Evolutionary conservation across 2,888 invertebrate genomes (phyloP), one percentile per base, ranked within the genome.

Genomic region (Paralinhomoeus sp.): DNA sequence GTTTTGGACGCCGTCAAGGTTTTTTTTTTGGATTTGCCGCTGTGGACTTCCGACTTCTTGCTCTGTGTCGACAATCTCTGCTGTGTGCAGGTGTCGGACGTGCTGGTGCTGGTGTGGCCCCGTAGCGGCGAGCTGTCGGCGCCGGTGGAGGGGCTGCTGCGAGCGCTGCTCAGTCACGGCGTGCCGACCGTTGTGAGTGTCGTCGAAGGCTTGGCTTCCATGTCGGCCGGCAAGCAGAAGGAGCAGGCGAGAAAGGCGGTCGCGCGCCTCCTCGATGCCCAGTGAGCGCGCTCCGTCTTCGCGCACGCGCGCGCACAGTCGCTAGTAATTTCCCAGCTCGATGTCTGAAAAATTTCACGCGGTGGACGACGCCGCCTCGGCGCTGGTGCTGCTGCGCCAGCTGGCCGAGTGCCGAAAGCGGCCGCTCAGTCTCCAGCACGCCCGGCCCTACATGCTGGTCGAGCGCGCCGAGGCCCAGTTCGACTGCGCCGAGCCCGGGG

Each of bases 271-370:
- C 51, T 56, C 40, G 45, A 49, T 15, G 47, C 50, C 40, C 55
- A 56, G 56, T 54, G 37, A 20, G 45, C 22, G 17, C n/a, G 22
- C 31, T 27, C 23, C 40, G 24, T 44, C 15, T 41, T 31, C 22
- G 27, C 37, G 22, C 15, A 31, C 31, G 15, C 9, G 9, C 7
- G 9, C 7, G 15, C 31, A 9, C 7, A 18, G 12, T n/a, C 7
- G 20, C 27, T 12, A 37, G 20, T 12, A 27, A 9, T 56, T 53
- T 47, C 45, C 3, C 42, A 67, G 66, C 50, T 63, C 64, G 53
- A 81, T 83, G 0, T 76, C 78, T 49, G 80, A 81, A 59, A 89
- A 83, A 65, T 56, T 83, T 1, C 72, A 78, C 63, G 71, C 73
- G 44, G 63, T 87, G 48, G 82, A 84, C 56, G 79, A 77, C 12